Conservation (phyloP, 1,140 invertebrate species). For the Cotesia vestalis region DNA sequence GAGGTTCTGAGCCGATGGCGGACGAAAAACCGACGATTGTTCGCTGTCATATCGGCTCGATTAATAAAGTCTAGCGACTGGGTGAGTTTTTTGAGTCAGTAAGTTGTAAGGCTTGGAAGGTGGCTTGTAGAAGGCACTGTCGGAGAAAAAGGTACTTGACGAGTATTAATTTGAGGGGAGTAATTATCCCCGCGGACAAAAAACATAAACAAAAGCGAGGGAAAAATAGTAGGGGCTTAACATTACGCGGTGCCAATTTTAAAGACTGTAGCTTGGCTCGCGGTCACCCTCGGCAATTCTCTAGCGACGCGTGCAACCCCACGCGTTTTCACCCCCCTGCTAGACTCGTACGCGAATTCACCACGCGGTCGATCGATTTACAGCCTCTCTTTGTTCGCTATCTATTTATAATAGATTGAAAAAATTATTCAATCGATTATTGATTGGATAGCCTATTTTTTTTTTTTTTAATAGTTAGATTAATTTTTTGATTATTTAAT, state of each 20-base stretch:
- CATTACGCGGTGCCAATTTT: constrained; percentile 48
- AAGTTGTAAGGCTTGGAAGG: no score
- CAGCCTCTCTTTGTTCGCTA: no score
- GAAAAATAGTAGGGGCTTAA: constrained; percentile 3
- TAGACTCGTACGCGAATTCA: no score
- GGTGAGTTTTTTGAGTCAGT: constrained; percentile 29
- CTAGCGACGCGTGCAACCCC: constrained; percentile 33
- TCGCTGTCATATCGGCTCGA: constrained; percentile 41
- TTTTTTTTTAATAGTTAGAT: no score
- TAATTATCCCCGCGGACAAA: not conserved
- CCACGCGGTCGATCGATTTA: no score
- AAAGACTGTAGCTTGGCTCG: constrained; percentile 48
- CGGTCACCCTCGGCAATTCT: constrained; percentile 43
- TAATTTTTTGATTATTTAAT: no score
- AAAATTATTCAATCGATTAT: no score
- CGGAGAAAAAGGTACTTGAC: not conserved
- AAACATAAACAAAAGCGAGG: not conserved
- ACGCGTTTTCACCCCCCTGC: constrained; percentile 17
- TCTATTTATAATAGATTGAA: no score
- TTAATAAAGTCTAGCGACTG: constrained; percentile 40
- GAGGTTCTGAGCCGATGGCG: constrained; percentile 37
- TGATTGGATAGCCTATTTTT: no score
- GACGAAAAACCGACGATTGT: constrained; percentile 38
- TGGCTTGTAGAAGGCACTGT: no score
- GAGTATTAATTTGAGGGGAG: not conserved